A percentile compares a stretch with the other conserved stretches of the same genome.
These are phyloP conservation scores for Perognathus longimembris DNA, from an alignment of 2,113 vertebrate species.

Conservation along the genomic window DNA sequence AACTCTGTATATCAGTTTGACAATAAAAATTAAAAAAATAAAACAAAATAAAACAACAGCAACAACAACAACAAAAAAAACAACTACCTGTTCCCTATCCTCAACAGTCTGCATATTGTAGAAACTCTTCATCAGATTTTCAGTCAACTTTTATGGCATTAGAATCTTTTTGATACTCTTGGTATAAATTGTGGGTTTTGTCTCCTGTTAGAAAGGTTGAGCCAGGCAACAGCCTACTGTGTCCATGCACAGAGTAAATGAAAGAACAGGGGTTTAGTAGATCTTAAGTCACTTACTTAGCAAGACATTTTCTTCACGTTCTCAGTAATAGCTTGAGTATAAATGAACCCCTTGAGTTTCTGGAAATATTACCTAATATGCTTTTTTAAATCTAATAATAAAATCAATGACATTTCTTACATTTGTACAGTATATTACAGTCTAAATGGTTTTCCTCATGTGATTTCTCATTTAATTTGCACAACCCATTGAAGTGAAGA, in stretches of 20 bases:
- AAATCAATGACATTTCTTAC: slow-evolving; percentile 5
- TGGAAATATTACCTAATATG: not conserved
- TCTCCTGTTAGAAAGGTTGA: not conserved
- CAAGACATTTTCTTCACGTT: slow-evolving; percentile 37
- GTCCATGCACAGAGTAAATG: not conserved
- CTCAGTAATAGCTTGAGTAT: slow-evolving; percentile 14
- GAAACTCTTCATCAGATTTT: not conserved
- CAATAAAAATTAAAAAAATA: too few relatives aligned
- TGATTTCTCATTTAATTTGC: slow-evolving; percentile 51
- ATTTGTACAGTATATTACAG: not conserved
- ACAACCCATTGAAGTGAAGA: not conserved
- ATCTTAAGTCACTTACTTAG: slow-evolving; percentile 37
- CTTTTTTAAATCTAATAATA: slow-evolving; percentile 24
- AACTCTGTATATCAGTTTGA: too few relatives aligned
- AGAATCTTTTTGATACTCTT: not conserved
- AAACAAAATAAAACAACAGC: too few relatives aligned
- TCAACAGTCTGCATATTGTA: not conserved
- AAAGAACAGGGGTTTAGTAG: not conserved
- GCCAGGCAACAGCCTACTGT: not conserved
- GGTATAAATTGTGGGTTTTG: not conserved
- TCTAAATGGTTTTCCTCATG: not conserved
- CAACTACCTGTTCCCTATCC: not conserved
- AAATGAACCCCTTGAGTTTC: slow-evolving; percentile 50
- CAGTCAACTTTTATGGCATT: not conserved
- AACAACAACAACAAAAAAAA: too few relatives aligned